A percentile compares a stretch with the other conserved stretches of the same genome.
These are phyloP conservation scores for Pristionchus entomophagus DNA, from an alignment of 2,888 invertebrate species.

Conservation along the genomic window DNA sequence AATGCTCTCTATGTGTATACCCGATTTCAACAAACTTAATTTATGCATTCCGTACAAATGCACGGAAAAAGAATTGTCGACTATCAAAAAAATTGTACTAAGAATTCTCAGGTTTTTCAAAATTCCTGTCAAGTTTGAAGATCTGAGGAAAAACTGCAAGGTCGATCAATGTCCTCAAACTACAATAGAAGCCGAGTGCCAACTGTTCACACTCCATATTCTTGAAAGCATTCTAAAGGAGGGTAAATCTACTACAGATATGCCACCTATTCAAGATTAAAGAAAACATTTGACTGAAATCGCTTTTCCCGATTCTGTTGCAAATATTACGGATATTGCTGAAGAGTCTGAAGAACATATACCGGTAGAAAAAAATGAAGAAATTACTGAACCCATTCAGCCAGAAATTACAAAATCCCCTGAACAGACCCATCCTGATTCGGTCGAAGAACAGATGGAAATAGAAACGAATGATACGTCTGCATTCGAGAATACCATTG, in stretches of 20 bases:
- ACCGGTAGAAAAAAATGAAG: too few species aligned
- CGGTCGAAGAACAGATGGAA: background rate
- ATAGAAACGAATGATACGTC: too few species aligned
- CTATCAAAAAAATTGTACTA: background rate
- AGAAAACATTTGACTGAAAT: too few species aligned
- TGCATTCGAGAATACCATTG: too few species aligned
- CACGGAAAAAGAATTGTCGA: background rate
- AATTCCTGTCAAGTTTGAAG: background rate
- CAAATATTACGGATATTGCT: too few species aligned
- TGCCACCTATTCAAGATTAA: background rate
- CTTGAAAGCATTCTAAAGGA: background rate
- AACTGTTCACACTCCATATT: background rate
- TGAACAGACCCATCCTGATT: too few species aligned
- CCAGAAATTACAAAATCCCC: too few species aligned
- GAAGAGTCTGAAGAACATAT: too few species aligned
- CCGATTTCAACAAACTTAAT: background rate
- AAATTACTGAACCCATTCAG: too few species aligned
- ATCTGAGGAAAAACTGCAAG: background rate
- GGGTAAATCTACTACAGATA: background rate
- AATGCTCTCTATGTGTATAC: background rate
- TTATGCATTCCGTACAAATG: background rate
- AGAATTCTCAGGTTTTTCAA: background rate
- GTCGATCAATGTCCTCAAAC: background rate
- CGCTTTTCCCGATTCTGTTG: too few species aligned
- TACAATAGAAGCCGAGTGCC: background rate